Evolutionary conservation across 2,888 invertebrate genomes (phyloP), one percentile per base, ranked within the genome.

Genomic region (Parasteatoda lunata): DNA sequence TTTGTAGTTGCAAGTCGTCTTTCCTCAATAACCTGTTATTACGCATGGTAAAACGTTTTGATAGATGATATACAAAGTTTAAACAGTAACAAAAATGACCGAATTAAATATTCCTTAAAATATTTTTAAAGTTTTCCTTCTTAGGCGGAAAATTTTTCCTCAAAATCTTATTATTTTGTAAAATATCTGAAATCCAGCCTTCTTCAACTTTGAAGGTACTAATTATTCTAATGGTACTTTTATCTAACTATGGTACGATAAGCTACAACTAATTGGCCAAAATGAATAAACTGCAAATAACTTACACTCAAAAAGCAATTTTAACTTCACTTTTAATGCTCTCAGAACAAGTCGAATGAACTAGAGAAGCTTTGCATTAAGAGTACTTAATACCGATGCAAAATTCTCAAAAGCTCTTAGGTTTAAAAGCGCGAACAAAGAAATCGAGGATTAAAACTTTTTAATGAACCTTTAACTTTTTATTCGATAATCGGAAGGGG

Each of bases 51-150:
- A 51, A 70, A 45, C 59, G 66, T 52, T 71, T 77, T 86, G 80
- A 86, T 86, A 86, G 80, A 86, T 86, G 85, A 77, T 86, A 81
- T 77, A 52, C 49, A 30, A 45, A 51, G 6, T 65, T 78, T 15
- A 64, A 54, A 59, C 68, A 48, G 30, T 69, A 71, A 59, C 70
- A 81, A 77, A 86, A 79, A 75, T 64, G 76, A 47, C 66, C 15
- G 76, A 84, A 77, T 73, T 84, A 84, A 52, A 49, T 13, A 59
- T 59, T 5, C 59, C 11, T 13, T 59, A 8, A 72, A 77, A 70
- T 6, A 1, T 75, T 9, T 52, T 15, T 52, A 8, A 30, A 13
- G 15, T 30, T n/a, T 73, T 54, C 54, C 72, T n/a, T 54, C 54
- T 11, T 73, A 54, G 30, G n/a, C 48, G 9, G 5, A 48, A 15